Conservation (phyloP, 2,113 vertebrate genomes). For the Oreotrochilus melanogaster region DNA sequence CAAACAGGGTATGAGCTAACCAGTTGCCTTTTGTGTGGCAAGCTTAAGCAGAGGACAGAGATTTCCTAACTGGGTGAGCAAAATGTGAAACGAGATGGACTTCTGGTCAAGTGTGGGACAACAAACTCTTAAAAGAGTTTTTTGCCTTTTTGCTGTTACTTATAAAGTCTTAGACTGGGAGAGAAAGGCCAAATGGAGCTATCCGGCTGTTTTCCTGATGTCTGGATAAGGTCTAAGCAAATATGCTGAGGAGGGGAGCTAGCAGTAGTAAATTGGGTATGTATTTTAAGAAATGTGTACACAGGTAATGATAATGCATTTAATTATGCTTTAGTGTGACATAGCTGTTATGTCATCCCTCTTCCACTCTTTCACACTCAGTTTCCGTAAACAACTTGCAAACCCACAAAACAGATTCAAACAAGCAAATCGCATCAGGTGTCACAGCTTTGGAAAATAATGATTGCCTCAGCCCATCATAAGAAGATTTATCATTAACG, state of each 20-base stretch:
- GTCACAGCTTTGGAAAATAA: neutral
- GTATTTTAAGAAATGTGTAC: neutral
- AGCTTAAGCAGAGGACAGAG: neutral
- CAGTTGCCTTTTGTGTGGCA: neutral
- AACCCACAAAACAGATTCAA: neutral
- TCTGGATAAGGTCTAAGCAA: neutral
- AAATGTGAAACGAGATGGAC: neutral
- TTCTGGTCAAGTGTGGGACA: neutral
- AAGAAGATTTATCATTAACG: neutral
- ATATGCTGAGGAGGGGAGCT: neutral
- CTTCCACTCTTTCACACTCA: neutral
- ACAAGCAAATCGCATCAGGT: neutral
- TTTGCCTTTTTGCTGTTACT: neutral
- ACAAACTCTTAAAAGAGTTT: fast-evolving
- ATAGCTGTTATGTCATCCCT: neutral
- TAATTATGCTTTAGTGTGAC: neutral
- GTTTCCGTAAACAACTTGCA: neutral
- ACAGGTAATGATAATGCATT: neutral
- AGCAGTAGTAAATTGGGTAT: neutral
- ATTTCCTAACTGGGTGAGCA: neutral
- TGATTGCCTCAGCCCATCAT: neutral
- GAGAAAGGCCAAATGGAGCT: neutral
- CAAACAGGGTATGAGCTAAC: neutral
- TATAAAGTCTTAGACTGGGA: neutral
- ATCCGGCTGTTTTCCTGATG: neutral